These are phyloP conservation scores for Phenganax stokvisi DNA, from an alignment of 92 coral and sea anemone genomes.

Conservation along the genomic window DNA sequence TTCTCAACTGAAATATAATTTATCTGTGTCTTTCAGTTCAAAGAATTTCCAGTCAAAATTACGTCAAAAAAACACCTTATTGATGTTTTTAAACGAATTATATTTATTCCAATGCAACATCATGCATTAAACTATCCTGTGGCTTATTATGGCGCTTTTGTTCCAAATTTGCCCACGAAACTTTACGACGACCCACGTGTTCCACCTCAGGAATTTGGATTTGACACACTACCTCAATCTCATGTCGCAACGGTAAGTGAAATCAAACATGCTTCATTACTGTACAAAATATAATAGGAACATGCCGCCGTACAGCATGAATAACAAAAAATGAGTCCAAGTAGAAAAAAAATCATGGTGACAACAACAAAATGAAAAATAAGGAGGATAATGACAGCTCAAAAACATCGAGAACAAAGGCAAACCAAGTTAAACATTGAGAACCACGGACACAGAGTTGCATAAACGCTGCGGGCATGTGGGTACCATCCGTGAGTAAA, in stretches of 20 bases:
- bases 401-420: too few species aligned
- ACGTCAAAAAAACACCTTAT: constrained; percentile 43
- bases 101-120: constrained; percentile 49
- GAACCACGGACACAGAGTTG: too few species aligned
- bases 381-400: too few species aligned
- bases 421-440: too few species aligned
- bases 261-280: too few species aligned
- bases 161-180: constrained; percentile 48
- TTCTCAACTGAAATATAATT: background rate
- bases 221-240: constrained; percentile 37
- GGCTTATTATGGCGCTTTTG: constrained; percentile 40
- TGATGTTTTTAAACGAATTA: constrained; percentile 56
- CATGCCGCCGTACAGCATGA: too few species aligned
- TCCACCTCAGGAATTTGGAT: constrained; percentile 31
- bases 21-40: constrained; percentile 35
- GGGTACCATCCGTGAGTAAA: too few species aligned
- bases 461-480: too few species aligned
- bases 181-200: constrained; percentile 53
- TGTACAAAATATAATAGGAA: too few species aligned
- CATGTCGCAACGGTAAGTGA: constrained; percentile 39
- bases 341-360: too few species aligned
- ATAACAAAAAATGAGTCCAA: too few species aligned
- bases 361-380: too few species aligned
- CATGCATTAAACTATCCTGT: constrained; percentile 47
- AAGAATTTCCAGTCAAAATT: constrained; percentile 51